Evolutionary conservation across 2,113 vertebrate genomes (phyloP), one percentile per base, ranked within the genome.

Genomic region (Excalfactoria chinensis): DNA sequence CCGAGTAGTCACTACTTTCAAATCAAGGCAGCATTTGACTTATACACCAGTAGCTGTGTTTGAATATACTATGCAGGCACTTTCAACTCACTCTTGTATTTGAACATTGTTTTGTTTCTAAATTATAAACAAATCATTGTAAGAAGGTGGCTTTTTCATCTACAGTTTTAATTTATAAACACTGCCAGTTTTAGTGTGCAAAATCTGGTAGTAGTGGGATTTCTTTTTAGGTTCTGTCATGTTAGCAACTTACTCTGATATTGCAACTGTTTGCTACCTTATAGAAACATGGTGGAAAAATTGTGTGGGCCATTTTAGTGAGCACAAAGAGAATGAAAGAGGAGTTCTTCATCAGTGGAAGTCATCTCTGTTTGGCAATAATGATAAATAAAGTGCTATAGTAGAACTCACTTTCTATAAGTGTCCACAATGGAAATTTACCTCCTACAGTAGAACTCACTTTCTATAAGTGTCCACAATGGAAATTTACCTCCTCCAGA

Each of bases 91-190:
- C 43, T 53, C 5, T 62, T 78, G 12, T 56, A 2, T 37, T 78
- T 9, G 21, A 56, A 32, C 70, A 51, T 83, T 58, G 21, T 67
- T 85, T 87, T 55, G 87, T 41, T 25, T 68, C 26, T 56, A n/a
- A 48, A 59, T 74, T 80, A 9, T 63, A 32, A 62, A 40, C 15
- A 37, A 79, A 22, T 43, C 0, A 0, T 71, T 21, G 48, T 58
- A 37, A 59, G 34, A 81, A 16, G 16, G 34, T 60, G 34, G 6
- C 9, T 48, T 79, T 92, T 86, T 37, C 28, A 25, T 46, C 22
- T 28, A 5, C 0, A 0, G 18, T 68, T 85, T 40, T 5, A 44
- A 46, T 66, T 72, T 58, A 4, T 20, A 34, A 46, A 8, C 0
- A 0, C 46, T 74, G 0, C 21, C 67, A 3, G 25, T 44, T 5